phyloP scores from a whole-genome alignment of 2,797 vertebrate species.

The Acridotheres tristis region DNA sequence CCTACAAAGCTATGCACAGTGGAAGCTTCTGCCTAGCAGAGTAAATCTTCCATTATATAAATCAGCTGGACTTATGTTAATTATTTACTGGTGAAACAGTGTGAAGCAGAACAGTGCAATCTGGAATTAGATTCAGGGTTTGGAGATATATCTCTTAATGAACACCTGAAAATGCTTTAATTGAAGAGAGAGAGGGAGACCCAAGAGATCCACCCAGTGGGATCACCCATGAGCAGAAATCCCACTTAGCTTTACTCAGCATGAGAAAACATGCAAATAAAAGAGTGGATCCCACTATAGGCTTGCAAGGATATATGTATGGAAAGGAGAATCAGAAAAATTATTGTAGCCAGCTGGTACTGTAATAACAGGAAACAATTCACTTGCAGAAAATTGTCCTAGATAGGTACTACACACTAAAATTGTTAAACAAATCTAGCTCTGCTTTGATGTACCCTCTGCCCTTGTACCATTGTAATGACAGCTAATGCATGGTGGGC shows the following conservation, averaged over 20 bases:
- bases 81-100: not conserved
- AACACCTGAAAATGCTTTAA: not conserved
- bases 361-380: not conserved
- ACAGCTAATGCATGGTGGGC: not conserved
- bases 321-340: not conserved
- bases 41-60: not conserved
- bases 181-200: not conserved
- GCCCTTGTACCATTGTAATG: not conserved
- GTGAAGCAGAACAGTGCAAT: not conserved
- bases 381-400: not conserved
- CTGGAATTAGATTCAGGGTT: not conserved
- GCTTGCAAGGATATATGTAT: not conserved
- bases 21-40: not conserved
- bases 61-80: not conserved
- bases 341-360: not conserved
- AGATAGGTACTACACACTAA: not conserved
- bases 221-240: not conserved
- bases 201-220: not conserved
- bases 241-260: not conserved
- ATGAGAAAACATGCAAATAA: not conserved
- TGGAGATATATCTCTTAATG: not conserved
- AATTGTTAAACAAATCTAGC: not conserved
- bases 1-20: not conserved
- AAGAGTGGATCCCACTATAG: not conserved
- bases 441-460: not conserved